Evolutionary conservation across 2,797 vertebrate species (phyloP), one percentile per base, ranked within the genome.

Genomic region (Sebastes miniatus): DNA sequence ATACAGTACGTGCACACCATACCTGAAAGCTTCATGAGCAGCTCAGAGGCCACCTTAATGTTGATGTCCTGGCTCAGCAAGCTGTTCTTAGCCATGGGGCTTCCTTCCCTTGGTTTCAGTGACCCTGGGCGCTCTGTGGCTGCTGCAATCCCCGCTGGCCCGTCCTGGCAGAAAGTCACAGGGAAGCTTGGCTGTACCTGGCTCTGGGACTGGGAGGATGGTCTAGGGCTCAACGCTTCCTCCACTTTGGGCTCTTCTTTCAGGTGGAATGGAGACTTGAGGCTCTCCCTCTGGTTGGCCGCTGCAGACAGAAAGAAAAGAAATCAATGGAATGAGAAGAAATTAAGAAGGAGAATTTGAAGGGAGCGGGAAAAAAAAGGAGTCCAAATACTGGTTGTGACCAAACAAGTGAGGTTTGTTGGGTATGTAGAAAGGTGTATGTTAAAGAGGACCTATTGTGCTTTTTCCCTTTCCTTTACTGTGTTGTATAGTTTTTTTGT

Each of bases 21-120:
- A 99, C 98, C 98, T 97, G 98, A 99, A 47, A 99, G 96, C 86
- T 99, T 99, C 92, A 99, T 99, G 82, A 99, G 97, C 89, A 99
- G 97, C 89, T 99, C 98, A 6, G 98, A 99, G 2, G 98, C 98
- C 83, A 98, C 98, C 94, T 99, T 99, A 84, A 98, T 83, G 8
- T 96, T 98, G 93, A 98, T 97, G 84, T 99, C 98, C 86, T 97
- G 97, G 94, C 95, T 97, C 65, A 99, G 95, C 83, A 97, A 89
- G 78, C 91, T 95, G 89, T 95, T 95, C 88, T 97, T 97, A 7
- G 81, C 75, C 89, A 94, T 88, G 58, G 95, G 95, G 87, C 95
- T 95, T 61, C 90, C 93, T 87, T 99, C 97, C 83, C 96, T 96
- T 9, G 95, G 87, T 83, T 97, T 97, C 27, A 96, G 92, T 3